A percentile compares a stretch with the other conserved stretches of the same genome.
Evolutionary conservation across 2,888 invertebrate species (phyloP).

Genomic region (Clitarchus hookeri): DNA sequence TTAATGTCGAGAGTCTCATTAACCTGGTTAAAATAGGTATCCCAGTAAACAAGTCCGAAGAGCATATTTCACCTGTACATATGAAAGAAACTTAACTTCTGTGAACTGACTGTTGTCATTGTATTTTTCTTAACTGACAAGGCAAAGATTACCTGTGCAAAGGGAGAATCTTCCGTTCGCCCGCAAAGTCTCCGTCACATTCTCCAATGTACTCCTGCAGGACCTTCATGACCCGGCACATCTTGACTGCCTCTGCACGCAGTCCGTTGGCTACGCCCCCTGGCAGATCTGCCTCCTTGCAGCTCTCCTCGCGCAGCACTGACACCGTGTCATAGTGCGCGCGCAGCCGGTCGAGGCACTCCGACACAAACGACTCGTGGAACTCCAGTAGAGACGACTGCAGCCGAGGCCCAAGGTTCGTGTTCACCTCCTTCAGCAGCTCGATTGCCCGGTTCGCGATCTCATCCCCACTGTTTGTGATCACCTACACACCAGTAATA

Average conservation of each 20-base stretch:
- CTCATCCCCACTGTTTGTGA: conserved; percentile 88
- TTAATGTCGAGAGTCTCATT: too few species aligned
- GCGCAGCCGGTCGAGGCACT: conserved; percentile 88
- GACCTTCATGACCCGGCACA: conserved; percentile 92
- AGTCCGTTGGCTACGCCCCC: conserved; percentile 52
- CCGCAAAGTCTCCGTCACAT: conserved; percentile 86
- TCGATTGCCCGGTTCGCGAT: conserved; percentile 92
- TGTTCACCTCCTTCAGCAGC: conserved; percentile 89
- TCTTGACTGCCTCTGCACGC: conserved; percentile 74
- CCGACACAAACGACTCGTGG: conserved; percentile 89
- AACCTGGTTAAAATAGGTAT: too few species aligned
- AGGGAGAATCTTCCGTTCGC: conserved; percentile 87
- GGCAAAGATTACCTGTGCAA: conserved; percentile 65
- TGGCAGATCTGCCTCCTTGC: conserved; percentile 54
- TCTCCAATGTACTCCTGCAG: conserved; percentile 94
- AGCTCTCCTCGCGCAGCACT: conserved; percentile 57
- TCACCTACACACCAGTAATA: conserved; percentile 62
- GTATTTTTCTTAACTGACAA: too few species aligned
- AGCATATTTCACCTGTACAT: too few species aligned
- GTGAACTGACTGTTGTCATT: too few species aligned
- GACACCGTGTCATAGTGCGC: conserved; percentile 84
- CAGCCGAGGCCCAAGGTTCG: conserved; percentile 87
- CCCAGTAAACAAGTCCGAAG: too few species aligned
- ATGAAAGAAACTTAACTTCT: too few species aligned
- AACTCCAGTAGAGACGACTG: conserved; percentile 78